Base-by-base conservation (phyloP, 1,140 invertebrate genomes). In the Anoplophora glabripennis region DNA sequence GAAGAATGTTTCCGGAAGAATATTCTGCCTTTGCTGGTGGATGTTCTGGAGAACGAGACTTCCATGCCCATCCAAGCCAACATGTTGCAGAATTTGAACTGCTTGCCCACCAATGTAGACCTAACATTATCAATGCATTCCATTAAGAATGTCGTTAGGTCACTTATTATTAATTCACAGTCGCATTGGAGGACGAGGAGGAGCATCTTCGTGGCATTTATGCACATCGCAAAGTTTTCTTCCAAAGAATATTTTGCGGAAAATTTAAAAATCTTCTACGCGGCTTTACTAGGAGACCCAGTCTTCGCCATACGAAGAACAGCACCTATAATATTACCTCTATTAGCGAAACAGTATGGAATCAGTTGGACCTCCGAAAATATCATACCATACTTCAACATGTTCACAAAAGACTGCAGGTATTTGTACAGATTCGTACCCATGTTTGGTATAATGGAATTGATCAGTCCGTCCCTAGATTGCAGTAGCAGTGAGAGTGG, bases 371-470 rank as follows among this genome's bases (percentile, higher is more conserved):
- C 66, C 5, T 46, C 37, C 14, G 37, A 62, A 14, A 54, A 68
- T 12, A 47, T 75, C 1, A 53, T 72, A 9, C 65, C 65, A 7
- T 65, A 57, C 15, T 58, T 70, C 15, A 57, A 63, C 11, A 57
- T 51, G 12, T 70, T 71, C 44, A 53, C 63, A 0, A 57, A 62
- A 18, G 64, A 72, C 37, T 53, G 35, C 0, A 45, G 61, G 14
- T 73, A 72, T 45, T 52, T 72, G 3, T 67, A 71, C 18, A 59
- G 72, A 35, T 69, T 66, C 42, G 57, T 70, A 1, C 49, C 67
- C 12, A 46, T 75, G 8, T 75, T 71, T 49, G 62, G 65, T 7
- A 72, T 75, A 10, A 65, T 67, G 36, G 73, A 75, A 61, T 46
- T 75, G 38, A 49, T 75, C 8, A 17, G 53, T 2, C 69, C 73